A percentile compares a stretch with the other conserved stretches of the same genome.
These are phyloP conservation scores for Eurytoma californica DNA, from an alignment of 2,888 invertebrate genomes.

Conservation along the genomic window DNA sequence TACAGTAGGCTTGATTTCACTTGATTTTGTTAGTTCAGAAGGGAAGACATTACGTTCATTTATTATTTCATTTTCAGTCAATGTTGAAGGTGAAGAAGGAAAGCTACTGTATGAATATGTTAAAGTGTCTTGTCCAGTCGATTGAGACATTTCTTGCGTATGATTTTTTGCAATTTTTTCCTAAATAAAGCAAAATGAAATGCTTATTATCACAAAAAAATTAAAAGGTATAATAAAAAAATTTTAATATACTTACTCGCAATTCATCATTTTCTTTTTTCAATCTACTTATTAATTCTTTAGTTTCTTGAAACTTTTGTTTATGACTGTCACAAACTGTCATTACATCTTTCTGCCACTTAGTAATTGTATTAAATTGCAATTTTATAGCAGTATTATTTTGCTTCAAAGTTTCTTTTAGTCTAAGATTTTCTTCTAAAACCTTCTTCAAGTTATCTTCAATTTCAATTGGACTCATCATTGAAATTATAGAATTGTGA, in stretches of 20 bases:
- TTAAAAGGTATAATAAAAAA: conserved; percentile 10
- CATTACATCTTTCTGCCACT: conserved; percentile 82
- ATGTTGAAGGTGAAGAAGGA: no score
- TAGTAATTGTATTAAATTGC: conserved; percentile 79
- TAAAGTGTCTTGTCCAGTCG: no score
- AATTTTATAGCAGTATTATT: conserved; percentile 83
- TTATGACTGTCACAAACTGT: conserved; percentile 80
- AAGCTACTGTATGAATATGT: no score
- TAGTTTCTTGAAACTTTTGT: conserved; percentile 82
- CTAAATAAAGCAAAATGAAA: conserved; percentile 23
- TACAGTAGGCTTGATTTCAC: no score
- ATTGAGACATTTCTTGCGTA: conserved; percentile 5
- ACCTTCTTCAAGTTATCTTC: conserved; percentile 77
- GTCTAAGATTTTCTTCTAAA: conserved; percentile 78
- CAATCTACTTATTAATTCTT: conserved; percentile 76
- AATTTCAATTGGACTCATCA: conserved; percentile 74
- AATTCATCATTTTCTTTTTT: conserved; percentile 70
- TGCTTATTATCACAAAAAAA: conserved; percentile 9
- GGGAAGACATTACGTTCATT: no score
- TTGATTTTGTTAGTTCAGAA: no score
- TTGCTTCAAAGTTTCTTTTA: conserved; percentile 80
- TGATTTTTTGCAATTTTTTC: conserved; percentile 30
- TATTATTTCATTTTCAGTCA: no score
- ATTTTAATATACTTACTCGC: conserved; percentile 56
- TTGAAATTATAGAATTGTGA: conserved; percentile 64